These are phyloP conservation scores for Halcyon leucocephala DNA, from an alignment of 2,797 vertebrate genomes.

Conservation along the genomic window DNA sequence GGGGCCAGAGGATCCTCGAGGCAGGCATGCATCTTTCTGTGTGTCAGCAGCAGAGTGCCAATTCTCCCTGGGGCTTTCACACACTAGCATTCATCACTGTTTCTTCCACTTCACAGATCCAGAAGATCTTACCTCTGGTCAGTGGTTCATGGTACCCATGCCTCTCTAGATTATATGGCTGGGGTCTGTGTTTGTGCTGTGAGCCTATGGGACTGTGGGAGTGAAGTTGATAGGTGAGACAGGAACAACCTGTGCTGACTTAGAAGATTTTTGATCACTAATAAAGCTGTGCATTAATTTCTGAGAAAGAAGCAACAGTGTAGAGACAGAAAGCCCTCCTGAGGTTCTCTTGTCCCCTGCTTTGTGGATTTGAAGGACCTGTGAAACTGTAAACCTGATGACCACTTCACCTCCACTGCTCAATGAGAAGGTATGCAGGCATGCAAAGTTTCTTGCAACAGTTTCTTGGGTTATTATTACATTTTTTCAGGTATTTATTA, in stretches of 20 bases:
- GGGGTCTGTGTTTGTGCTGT: neutral
- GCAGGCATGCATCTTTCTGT: neutral
- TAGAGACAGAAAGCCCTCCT: neutral
- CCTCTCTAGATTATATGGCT: neutral
- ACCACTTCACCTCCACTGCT: neutral
- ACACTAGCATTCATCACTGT: fast-evolving
- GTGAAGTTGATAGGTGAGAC: neutral
- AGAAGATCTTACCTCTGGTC: neutral
- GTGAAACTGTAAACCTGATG: neutral
- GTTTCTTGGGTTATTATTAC: neutral
- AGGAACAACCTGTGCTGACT: neutral
- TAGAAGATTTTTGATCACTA: neutral
- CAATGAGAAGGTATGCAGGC: neutral
- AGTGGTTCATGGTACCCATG: neutral
- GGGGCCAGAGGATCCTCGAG: neutral
- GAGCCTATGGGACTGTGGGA: neutral
- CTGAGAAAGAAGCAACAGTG: neutral
- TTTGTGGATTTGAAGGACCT: neutral
- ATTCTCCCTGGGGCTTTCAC: neutral
- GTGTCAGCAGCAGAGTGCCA: neutral
- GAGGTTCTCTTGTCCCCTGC: neutral
- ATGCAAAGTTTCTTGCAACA: neutral
- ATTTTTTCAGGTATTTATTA: neutral
- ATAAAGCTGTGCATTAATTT: neutral
- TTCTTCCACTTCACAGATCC: conserved; percentile 5